Evolutionary conservation across 1,140 invertebrate species (phyloP).

Genomic region (Neodiprion fabricii): DNA sequence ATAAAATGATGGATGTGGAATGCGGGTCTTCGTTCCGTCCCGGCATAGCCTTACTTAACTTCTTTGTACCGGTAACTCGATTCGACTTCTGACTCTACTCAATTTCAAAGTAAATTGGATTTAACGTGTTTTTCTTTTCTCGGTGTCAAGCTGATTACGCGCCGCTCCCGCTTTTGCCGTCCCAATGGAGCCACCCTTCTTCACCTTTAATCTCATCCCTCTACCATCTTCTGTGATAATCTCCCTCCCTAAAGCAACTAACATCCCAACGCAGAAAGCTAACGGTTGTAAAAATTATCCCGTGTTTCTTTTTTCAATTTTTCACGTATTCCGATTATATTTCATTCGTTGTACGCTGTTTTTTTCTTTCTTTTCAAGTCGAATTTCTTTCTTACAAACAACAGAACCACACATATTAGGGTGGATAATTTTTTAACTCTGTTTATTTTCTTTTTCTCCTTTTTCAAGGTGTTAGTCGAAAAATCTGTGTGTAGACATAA

Average conservation of each 20-base stretch:
- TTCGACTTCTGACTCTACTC: background rate
- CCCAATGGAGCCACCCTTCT: background rate
- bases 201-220: background rate
- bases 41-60: background rate
- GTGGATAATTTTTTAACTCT: too few species aligned
- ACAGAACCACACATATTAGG: too few species aligned
- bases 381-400: too few species aligned
- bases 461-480: too few species aligned
- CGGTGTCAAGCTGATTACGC: slow-evolving; percentile 1
- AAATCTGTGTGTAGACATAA: too few species aligned
- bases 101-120: slow-evolving; percentile 4
- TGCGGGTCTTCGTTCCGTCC: too few species aligned
- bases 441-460: too few species aligned
- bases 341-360: too few species aligned
- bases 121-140: slow-evolving; percentile 1
- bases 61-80: background rate
- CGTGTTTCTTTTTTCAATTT: background rate
- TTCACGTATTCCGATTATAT: too few species aligned
- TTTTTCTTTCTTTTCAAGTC: too few species aligned
- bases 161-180: background rate
- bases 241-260: background rate
- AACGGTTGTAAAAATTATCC: background rate
- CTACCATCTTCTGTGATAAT: background rate
- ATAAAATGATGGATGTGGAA: too few species aligned
- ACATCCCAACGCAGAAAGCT: background rate